Base-by-base conservation (phyloP, 2,888 invertebrate species). In the Acanthoscelides obtectus region DNA sequence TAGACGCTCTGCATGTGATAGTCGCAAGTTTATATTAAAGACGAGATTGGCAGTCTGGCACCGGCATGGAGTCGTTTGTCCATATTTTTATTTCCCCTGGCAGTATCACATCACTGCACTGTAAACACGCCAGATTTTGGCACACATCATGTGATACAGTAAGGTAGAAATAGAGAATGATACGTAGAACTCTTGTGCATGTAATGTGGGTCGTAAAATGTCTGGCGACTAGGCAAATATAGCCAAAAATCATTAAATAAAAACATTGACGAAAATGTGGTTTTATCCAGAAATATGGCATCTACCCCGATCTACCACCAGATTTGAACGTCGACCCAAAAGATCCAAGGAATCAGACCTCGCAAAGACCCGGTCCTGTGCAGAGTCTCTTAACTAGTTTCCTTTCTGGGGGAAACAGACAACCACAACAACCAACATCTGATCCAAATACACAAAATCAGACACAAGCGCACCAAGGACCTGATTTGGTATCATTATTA, bases 241-340 rank as follows among this genome's bases (percentile, higher is more conserved):
- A 66, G 66, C 8, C 66, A 66, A 45, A 45, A 66, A 21, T 20
- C 66, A 20, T 66, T 20, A 2, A n/a, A 66, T 66, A 66, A 20
- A 22, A 45, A 8, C 17, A 45, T 45, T 45, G 45, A 45, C 17
- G 45, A 17, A 45, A 45, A 45, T 45, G 17, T 45, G 45, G 17
- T 45, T 45, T 45, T 45, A 66, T 72, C 66, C 72, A 79, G 79
- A 75, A 74, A 75, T 79, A 79, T 72, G 79, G 79, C 19, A 75
- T 79, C 65, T 79, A 79, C 45, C 79, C 79, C 17, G 77, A 78
- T 68, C 75, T 79, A 20, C 79, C 79, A 8, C 76, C 76, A 76
- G 79, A 79, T 17, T 71, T 72, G 22, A 69, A 74, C 64, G 71
- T 72, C 66, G 72, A 71, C 66, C 65, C 70, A 21, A 73, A 76